A percentile compares a stretch with the other conserved stretches of the same genome.
Conservation (phyloP, 1,140 invertebrate species). For the Xylocopa sonorina region DNA sequence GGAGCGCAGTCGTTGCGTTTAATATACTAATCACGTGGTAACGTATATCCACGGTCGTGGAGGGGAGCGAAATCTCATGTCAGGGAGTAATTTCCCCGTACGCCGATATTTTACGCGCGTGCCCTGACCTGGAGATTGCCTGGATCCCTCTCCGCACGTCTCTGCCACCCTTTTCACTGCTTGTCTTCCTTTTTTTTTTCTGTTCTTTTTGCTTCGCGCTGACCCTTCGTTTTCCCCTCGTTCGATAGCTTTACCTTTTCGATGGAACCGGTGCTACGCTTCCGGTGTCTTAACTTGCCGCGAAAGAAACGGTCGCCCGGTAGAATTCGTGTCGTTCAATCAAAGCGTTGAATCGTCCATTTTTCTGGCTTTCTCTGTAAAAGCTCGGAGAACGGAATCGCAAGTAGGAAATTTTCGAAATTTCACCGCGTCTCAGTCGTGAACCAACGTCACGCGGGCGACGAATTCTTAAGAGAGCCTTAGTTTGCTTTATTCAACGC, state of each 20-base stretch:
- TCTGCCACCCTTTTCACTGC: slow-evolving; percentile 25
- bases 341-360: too few species aligned
- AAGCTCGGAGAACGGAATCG: slow-evolving; percentile 43
- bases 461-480: slow-evolving; percentile 36
- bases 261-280: slow-evolving; percentile 44
- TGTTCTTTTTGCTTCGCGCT: slow-evolving; percentile 25
- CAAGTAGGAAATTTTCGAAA: slow-evolving; percentile 44
- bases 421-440: slow-evolving; percentile 20
- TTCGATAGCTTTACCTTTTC: slow-evolving; percentile 34
- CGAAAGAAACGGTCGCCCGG: slow-evolving; percentile 68
- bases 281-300: slow-evolving; percentile 68
- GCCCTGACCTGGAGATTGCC: slow-evolving; percentile 73
- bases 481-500: slow-evolving; percentile 44
- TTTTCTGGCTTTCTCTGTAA: slow-evolving; percentile 15
- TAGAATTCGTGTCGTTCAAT: too few species aligned
- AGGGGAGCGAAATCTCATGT: slow-evolving; percentile 73
- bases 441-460: slow-evolving; percentile 39
- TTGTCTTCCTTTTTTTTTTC: slow-evolving; percentile 31
- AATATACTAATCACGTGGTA: slow-evolving; percentile 73
- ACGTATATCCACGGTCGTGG: slow-evolving; percentile 58
- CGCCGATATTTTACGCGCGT: slow-evolving; percentile 77
- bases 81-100: slow-evolving; percentile 69
- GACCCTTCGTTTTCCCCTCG: not conserved
- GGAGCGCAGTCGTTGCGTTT: slow-evolving; percentile 48
- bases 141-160: slow-evolving; percentile 46